Conservation (phyloP, 2,888 invertebrate genomes). For the Orthosia gracilis region DNA sequence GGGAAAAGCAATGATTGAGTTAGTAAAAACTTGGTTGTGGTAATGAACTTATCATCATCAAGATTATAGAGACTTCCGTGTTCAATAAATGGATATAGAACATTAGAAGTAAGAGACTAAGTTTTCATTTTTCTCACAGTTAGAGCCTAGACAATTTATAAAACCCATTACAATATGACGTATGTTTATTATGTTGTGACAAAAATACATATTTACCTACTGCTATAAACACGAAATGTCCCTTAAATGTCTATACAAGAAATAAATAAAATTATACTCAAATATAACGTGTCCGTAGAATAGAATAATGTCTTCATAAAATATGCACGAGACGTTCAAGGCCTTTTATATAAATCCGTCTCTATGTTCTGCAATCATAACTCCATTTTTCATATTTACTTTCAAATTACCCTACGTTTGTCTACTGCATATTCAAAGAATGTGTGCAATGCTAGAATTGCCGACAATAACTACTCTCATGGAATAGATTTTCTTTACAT, state of each 20-base stretch:
- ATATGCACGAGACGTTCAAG: conserved; percentile 27
- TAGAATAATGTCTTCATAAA: conserved; percentile 22
- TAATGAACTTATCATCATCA: background rate
- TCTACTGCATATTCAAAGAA: conserved; percentile 29
- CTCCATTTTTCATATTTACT: conserved; percentile 40
- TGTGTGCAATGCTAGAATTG: conserved; percentile 28
- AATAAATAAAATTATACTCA: background rate
- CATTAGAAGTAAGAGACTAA: too few relatives aligned
- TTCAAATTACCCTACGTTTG: conserved; percentile 37
- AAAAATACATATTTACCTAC: too few relatives aligned
- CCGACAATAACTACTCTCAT: conserved; percentile 6
- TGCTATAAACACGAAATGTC: background rate
- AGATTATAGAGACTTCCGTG: background rate
- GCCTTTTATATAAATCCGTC: conserved; percentile 14
- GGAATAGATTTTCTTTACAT: conserved; percentile 29
- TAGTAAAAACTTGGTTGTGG: background rate
- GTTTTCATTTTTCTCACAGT: too few relatives aligned
- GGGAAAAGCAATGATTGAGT: conserved; percentile 8
- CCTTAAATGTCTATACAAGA: background rate
- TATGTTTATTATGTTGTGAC: too few relatives aligned
- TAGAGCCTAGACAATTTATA: too few relatives aligned
- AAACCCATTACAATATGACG: too few relatives aligned
- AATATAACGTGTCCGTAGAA: background rate
- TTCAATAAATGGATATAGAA: too few relatives aligned
- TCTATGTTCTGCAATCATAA: conserved; percentile 25